Evolutionary conservation across 2,888 invertebrate genomes (phyloP).

Genomic region (Proisotoma minuta): DNA sequence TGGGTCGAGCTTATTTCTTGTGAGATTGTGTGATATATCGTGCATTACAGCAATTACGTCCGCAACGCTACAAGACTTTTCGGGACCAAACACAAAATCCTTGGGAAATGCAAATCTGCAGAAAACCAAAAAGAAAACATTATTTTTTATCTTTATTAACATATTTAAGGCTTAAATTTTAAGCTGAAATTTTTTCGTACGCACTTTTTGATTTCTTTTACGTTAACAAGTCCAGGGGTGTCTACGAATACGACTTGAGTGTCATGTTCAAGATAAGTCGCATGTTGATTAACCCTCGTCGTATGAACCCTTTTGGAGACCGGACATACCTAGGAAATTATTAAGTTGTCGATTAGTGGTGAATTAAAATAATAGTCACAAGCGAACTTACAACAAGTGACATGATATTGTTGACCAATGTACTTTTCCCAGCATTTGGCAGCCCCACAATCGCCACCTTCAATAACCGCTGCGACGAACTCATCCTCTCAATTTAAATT

Average conservation of each 20-base stretch:
- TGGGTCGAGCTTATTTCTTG: constrained; percentile 63
- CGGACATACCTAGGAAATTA: constrained; percentile 68
- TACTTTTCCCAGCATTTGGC: constrained; percentile 95
- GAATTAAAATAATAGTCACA: background rate
- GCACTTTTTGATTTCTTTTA: constrained; percentile 65
- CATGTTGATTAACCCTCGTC: constrained; percentile 68
- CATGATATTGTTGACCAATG: constrained; percentile 80
- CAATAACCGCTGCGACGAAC: constrained; percentile 30
- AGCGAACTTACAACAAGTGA: constrained; percentile 62
- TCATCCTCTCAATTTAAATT: too few species aligned
- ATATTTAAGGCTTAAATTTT: background rate
- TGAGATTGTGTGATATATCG: constrained; percentile 69
- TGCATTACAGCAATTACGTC: constrained; percentile 81
- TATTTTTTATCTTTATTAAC: constrained; percentile 12
- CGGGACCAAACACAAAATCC: constrained; percentile 60
- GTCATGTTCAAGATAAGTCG: constrained; percentile 67
- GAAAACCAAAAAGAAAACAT: too few species aligned
- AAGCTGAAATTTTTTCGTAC: constrained; percentile 3
- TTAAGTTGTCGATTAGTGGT: background rate
- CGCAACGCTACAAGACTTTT: constrained; percentile 62
- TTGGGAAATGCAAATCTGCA: constrained; percentile 58
- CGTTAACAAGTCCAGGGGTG: constrained; percentile 82
- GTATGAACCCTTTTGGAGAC: constrained; percentile 89
- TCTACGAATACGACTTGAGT: constrained; percentile 88
- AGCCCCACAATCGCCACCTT: constrained; percentile 81